Evolutionary conservation across 2,113 vertebrate genomes (phyloP).

Genomic region (Microtus ochrogaster): DNA sequence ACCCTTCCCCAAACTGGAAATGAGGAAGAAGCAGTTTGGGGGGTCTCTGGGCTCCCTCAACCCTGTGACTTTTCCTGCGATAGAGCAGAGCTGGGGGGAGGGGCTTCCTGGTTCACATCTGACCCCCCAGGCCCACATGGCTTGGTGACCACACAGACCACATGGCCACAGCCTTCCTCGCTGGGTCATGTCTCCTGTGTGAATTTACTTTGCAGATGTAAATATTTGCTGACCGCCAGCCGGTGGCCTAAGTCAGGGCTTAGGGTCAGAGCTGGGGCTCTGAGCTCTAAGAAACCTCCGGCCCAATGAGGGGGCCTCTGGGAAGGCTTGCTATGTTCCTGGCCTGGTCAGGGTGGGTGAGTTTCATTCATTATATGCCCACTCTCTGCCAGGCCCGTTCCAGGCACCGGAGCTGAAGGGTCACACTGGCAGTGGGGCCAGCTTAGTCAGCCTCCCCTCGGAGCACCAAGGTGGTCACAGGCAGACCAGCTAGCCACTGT

Average conservation of each 20-base stretch:
- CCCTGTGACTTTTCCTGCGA: not conserved
- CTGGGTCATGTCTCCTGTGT: not conserved
- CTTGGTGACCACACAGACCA: conserved; percentile 7
- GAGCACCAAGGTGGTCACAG: not conserved
- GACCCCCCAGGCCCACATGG: not conserved
- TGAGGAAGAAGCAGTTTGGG: not conserved
- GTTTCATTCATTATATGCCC: not conserved
- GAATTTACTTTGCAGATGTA: conserved; percentile 71
- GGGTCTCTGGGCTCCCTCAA: not conserved
- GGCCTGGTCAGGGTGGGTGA: not conserved
- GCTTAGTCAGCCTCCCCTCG: not conserved
- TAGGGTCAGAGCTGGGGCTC: conserved; percentile 43
- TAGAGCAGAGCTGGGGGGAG: not conserved
- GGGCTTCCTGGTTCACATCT: not conserved
- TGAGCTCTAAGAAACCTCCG: not conserved
- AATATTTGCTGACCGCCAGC: conserved; percentile 72
- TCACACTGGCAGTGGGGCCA: not conserved
- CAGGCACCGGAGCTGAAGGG: not conserved
- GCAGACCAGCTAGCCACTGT: not conserved
- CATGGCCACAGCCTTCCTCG: not conserved
- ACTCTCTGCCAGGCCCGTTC: not conserved
- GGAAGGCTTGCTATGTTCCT: not conserved
- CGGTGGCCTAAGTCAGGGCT: not conserved
- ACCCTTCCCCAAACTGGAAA: not conserved
- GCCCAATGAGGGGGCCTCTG: not conserved